Evolutionary conservation across 2,113 vertebrate genomes (phyloP), one percentile per base, ranked within the genome.

Genomic region (Coptodon bakossiorum): DNA sequence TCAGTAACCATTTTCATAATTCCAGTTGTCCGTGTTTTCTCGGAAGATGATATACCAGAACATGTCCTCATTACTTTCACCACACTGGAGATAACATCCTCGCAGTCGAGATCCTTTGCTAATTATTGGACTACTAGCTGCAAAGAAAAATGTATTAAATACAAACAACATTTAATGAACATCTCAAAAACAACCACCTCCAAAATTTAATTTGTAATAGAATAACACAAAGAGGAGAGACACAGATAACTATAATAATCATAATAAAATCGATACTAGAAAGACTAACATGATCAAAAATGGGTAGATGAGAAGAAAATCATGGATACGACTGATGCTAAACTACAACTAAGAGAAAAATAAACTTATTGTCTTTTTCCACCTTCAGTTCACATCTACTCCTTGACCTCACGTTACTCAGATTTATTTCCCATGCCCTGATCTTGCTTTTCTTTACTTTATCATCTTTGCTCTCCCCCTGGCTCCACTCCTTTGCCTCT

Each of bases 341-440:
- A 43, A 71, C 43, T 27, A 73, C 13, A 73, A 73, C 13, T 38
- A 7, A 29, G 38, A 12, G 8, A 76, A 27, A 29, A 50, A 76
- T 50, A 11, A 76, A 31, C 24, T 19, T 50, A 29, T 27, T 48
- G 24, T 29, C 16, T 50, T 50, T 48, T 48, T 48, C 43, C 43
- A 76, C 43, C 43, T 48, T 85, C 81, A 90, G 89, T 90, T 89
- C 78, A 80, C 27, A 19, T 87, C 34, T 45, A 43, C 81, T 90
- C 81, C 68, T 89, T 88, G 88, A 93, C 43, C 16, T 59, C 81
- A 31, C 1, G 27, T 91, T 86, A 86, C 79, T 63, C 84, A 76
- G 3, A 56, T 82, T 24, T n/a, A n/a, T n/a, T 11, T n/a, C 13
- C 12, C 57, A 66, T 90, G 88, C 63, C 71, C n/a, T 38, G 43